phyloP scores from a whole-genome alignment of 2,888 invertebrate genomes.

The Idaea biselata region DNA sequence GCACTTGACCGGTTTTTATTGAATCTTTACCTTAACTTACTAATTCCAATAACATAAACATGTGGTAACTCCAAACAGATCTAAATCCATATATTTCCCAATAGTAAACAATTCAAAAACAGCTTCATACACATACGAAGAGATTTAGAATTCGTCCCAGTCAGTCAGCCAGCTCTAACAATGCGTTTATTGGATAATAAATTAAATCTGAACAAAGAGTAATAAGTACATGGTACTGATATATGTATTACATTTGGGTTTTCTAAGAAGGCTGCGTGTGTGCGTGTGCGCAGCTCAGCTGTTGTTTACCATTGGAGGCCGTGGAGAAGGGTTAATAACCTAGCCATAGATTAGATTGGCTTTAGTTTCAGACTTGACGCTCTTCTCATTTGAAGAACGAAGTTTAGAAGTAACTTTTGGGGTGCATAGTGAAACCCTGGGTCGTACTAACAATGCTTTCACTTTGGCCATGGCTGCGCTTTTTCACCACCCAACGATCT shows the following conservation, averaged over 20 bases:
- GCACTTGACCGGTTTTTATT: too few species aligned
- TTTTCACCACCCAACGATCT: too few species aligned
- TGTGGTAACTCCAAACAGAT: background rate
- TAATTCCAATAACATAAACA: too few species aligned
- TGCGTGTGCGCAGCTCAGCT: slow-evolving; percentile 58
- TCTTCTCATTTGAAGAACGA: background rate
- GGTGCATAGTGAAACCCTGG: too few species aligned
- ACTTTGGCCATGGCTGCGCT: too few species aligned
- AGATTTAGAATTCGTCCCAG: background rate
- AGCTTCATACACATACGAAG: background rate
- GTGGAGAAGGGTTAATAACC: slow-evolving; percentile 61
- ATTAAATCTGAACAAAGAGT: background rate
- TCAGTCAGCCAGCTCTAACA: background rate
- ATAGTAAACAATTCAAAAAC: background rate
- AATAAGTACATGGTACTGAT: background rate
- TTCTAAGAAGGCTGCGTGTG: slow-evolving; percentile 22
- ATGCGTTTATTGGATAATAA: background rate
- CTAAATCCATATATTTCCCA: background rate
- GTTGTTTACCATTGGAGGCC: slow-evolving; percentile 64
- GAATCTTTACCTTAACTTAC: too few species aligned
- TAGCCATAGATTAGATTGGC: slow-evolving; percentile 39
- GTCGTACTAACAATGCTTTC: too few species aligned
- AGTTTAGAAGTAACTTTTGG: background rate
- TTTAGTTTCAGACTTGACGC: background rate
- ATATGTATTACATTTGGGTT: background rate